Evolutionary conservation across 1,140 invertebrate species (phyloP).

Genomic region (Formica exsecta): DNA sequence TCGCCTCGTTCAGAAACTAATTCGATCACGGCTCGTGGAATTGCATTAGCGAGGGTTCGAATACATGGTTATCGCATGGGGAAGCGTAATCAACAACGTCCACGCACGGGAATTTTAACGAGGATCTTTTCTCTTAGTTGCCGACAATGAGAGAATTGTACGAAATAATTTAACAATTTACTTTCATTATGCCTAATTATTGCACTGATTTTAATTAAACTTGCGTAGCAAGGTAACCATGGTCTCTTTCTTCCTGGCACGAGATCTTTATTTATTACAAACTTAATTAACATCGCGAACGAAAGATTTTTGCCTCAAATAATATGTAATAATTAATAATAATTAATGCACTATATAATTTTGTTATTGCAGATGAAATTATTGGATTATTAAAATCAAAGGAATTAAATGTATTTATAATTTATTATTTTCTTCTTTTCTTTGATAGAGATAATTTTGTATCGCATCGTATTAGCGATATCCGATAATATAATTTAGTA

Average conservation of each 20-base stretch:
- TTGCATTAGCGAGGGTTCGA: slow-evolving; percentile 59
- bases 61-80: slow-evolving; percentile 42
- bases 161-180: slow-evolving; percentile 42
- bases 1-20: slow-evolving; percentile 63
- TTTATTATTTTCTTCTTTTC: not conserved
- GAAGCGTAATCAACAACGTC: slow-evolving; percentile 42
- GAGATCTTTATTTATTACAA: not conserved
- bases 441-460: slow-evolving; percentile 9
- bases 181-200: slow-evolving; percentile 40
- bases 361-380: not conserved
- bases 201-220: slow-evolving; percentile 19
- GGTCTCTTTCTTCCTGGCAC: not conserved
- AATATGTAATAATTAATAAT: too few species aligned
- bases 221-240: not conserved
- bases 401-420: not conserved
- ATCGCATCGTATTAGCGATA: slow-evolving; percentile 13
- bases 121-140: not conserved
- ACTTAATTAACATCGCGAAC: slow-evolving; percentile 19
- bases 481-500: not conserved
- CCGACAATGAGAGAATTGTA: not conserved
- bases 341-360: not conserved
- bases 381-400: not conserved
- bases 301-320: not conserved
- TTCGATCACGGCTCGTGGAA: slow-evolving; percentile 63
- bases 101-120: slow-evolving; percentile 15